Base-by-base conservation (phyloP, 1,140 invertebrate genomes). In the Dinothrombium tinctorium region DNA sequence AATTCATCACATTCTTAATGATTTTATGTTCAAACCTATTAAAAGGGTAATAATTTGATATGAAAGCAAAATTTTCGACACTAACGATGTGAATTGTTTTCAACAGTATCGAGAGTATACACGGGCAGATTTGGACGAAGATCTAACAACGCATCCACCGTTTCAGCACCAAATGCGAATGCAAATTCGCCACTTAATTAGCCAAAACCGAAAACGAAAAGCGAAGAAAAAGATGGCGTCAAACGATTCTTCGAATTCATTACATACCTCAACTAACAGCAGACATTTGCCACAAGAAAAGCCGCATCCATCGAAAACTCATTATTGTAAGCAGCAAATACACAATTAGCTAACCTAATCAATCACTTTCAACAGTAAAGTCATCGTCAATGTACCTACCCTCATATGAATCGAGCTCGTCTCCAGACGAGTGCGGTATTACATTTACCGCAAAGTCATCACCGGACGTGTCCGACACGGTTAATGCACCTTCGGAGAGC, bases 91-190 rank as follows among this genome's bases (percentile, higher is more conserved):
- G 5, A 36, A 15, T 41, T 5, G 11, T 46, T 4, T n/a, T 52
- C 68, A 63, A 43, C 63, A 86, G 78, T 77, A 82, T 59, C 75
- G 80, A 40, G 69, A 78, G n/a, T 87, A 87, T 63, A 86, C 79
- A 55, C 67, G 81, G 44, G 79, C 84, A 57, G 76, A 81, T 38
- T 78, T 87, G 31, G n/a, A n/a, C n/a, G 73, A 82, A 54, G 82
- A 87, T 19, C 22, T n/a, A 9, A 43, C 49, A 21, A 35, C 41
- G 2, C 73, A 76, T 45, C 51, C 51, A 6, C 62, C 69, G 61
- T 76, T 86, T 51, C 84, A 83, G 61, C 86, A 87, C 58, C 74
- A 74, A 56, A 79, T 80, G 59, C 78, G 83, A 59, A 75, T 83
- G 69, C 84, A 87, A 54, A 81, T 86, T 52, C 66, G 81, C 33